phyloP scores from a whole-genome alignment of 2,888 invertebrate species.

The Sesamia inferens region DNA sequence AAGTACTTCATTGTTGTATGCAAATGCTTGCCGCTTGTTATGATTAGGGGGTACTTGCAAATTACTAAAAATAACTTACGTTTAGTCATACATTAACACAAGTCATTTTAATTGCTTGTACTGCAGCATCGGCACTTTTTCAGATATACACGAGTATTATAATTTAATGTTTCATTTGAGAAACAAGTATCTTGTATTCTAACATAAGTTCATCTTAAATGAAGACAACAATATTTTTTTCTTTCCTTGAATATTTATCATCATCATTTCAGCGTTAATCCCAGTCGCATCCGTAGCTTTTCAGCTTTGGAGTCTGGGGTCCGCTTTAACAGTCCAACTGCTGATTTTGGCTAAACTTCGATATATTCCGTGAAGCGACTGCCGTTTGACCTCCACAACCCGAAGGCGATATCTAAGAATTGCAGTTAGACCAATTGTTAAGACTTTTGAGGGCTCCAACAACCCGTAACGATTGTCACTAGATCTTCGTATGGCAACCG shows the following conservation, averaged over 20 bases:
- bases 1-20: conserved; percentile 29
- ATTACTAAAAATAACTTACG: conserved; percentile 7
- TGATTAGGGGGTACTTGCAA: conserved; percentile 14
- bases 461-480: no score
- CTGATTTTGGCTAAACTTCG: no score
- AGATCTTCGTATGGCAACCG: no score
- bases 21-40: conserved; percentile 5
- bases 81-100: background rate
- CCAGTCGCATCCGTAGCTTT: no score
- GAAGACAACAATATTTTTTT: background rate
- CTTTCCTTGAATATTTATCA: background rate
- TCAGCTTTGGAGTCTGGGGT: no score
- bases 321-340: no score
- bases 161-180: background rate
- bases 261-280: no score
- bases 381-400: no score
- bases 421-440: no score
- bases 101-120: background rate
- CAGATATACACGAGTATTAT: background rate
- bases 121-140: background rate
- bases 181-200: background rate
- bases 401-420: no score
- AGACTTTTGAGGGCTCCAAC: no score
- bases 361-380: no score
- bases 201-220: background rate